These are phyloP conservation scores for Botrylloides violaceus DNA, from an alignment of 23 tunicate genomes.

Conservation along the genomic window DNA sequence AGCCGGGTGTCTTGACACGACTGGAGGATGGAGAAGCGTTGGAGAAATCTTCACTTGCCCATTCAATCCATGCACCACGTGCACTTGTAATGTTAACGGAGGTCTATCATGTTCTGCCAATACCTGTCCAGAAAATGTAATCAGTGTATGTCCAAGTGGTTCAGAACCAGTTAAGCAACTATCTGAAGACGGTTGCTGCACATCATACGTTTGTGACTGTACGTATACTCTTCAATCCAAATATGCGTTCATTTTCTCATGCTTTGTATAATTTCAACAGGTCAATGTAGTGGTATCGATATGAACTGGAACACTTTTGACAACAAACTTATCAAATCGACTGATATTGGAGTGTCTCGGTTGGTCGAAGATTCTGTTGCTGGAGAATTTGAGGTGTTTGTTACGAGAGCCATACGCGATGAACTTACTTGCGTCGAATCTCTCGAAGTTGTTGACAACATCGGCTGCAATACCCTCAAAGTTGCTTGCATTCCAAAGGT, in stretches of 20 bases:
- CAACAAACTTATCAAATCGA: slow-evolving; percentile 23
- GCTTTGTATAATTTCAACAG: slow-evolving; percentile 11
- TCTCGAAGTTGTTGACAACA: slow-evolving; percentile 42
- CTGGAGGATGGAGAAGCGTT: slow-evolving; percentile 37
- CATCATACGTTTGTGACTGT: slow-evolving; percentile 82
- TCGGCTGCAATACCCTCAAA: slow-evolving; percentile 36
- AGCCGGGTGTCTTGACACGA: slow-evolving; percentile 46
- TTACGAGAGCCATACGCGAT: slow-evolving; percentile 30
- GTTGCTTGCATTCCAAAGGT: slow-evolving; percentile 32
- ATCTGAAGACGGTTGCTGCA: slow-evolving; percentile 77
- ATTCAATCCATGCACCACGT: slow-evolving; percentile 39
- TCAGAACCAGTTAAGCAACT: slow-evolving; percentile 25
- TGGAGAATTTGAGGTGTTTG: slow-evolving; percentile 45
- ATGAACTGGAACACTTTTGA: slow-evolving; percentile 76
- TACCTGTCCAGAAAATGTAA: slow-evolving; percentile 22
- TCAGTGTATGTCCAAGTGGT: slow-evolving; percentile 38
- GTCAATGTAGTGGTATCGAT: slow-evolving; percentile 75
- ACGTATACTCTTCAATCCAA: slow-evolving; percentile 22
- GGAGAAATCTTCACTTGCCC: slow-evolving; percentile 63
- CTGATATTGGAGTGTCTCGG: slow-evolving; percentile 42
- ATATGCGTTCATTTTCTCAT: neutral
- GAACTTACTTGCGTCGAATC: slow-evolving; percentile 31
- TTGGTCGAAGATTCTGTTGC: slow-evolving; percentile 44
- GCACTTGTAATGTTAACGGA: slow-evolving; percentile 60
- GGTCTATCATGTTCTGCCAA: slow-evolving; percentile 37